phyloP scores from a whole-genome alignment of 2,888 invertebrate species.

The Autographa pulchrina region DNA sequence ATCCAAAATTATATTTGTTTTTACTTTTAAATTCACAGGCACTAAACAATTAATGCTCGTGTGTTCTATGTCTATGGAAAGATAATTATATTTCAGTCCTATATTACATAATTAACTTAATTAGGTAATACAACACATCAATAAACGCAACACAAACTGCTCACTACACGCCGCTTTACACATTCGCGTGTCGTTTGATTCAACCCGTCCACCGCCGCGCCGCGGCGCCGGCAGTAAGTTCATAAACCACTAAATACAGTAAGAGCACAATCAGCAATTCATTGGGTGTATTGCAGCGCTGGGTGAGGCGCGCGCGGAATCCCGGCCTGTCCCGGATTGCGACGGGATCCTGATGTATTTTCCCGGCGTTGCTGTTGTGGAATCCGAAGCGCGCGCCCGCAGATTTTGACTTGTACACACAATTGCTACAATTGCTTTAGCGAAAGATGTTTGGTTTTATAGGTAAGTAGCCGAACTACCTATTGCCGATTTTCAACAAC shows the following conservation, averaged over 20 bases:
- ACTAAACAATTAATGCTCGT: too few species aligned
- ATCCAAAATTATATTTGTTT: too few species aligned
- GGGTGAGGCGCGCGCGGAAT: conserved; percentile 62
- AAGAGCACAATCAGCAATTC: conserved; percentile 61
- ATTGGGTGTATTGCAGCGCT: conserved; percentile 54
- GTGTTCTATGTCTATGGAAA: too few species aligned
- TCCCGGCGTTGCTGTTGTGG: conserved; percentile 58
- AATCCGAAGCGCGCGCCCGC: conserved; percentile 52
- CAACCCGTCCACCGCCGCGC: background rate
- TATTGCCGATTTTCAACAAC: background rate
- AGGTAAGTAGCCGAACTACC: conserved; percentile 1
- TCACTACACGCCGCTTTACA: background rate
- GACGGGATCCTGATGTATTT: conserved; percentile 59
- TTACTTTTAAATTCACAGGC: too few species aligned
- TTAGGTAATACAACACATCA: background rate
- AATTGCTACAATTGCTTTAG: conserved; percentile 32
- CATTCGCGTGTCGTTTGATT: conserved; percentile 6
- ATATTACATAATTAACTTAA: too few species aligned
- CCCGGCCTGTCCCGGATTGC: conserved; percentile 58
- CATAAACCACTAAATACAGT: conserved; percentile 60
- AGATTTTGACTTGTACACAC: conserved; percentile 51
- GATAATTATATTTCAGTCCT: too few species aligned
- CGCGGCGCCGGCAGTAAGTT: conserved; percentile 21
- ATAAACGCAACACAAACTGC: background rate
- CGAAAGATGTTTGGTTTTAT: conserved; percentile 48